Conservation (phyloP, 2,888 invertebrate genomes). For the Phengaris arion region DNA sequence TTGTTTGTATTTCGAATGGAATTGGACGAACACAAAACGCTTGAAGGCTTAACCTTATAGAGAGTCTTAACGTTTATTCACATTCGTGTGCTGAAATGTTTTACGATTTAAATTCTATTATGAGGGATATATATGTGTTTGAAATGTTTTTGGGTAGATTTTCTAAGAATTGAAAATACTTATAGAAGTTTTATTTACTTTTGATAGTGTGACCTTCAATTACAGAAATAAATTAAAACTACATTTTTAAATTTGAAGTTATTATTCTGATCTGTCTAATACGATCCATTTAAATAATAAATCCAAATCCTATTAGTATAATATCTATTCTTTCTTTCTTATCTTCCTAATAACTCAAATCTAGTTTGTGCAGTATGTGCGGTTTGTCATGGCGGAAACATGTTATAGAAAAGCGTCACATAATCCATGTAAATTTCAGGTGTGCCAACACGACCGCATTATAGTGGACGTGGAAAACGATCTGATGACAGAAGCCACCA, state of each 20-base stretch:
- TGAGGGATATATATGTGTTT: background rate
- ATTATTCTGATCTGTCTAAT: no score
- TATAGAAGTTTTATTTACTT: no score
- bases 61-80: conserved; percentile 6
- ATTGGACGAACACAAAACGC: background rate
- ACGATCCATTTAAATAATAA: no score
- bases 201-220: no score
- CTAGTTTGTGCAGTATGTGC: no score
- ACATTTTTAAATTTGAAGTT: no score
- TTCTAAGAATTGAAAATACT: background rate
- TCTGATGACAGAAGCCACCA: conserved; percentile 88
- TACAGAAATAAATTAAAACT: no score
- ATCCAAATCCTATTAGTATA: no score
- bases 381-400: no score
- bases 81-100: background rate
- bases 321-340: no score
- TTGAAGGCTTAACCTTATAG: background rate
- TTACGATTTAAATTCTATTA: background rate
- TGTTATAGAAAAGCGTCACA: no score
- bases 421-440: conserved; percentile 71
- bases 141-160: background rate
- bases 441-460: conserved; percentile 91
- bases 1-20: background rate
- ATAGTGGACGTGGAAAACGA: conserved; percentile 91
- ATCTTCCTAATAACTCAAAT: no score